Evolutionary conservation across 2,888 invertebrate genomes (phyloP).

Genomic region (Trichacis sp.): DNA sequence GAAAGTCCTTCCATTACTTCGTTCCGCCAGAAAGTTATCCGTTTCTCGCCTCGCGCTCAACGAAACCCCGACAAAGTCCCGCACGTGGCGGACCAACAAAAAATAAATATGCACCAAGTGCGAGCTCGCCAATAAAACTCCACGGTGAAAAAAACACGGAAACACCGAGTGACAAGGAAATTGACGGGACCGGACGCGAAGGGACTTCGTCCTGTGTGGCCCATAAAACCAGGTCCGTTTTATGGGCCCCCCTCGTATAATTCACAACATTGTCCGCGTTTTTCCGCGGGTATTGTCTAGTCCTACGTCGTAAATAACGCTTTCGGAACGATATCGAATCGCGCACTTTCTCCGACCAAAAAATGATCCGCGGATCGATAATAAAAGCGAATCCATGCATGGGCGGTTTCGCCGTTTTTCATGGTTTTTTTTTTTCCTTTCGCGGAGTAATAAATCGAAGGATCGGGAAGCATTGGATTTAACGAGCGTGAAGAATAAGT

Average conservation of each 20-base stretch:
- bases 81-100: constrained; percentile 21
- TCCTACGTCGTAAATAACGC: neutral
- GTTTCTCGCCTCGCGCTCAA: constrained; percentile 22
- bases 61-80: constrained; percentile 22
- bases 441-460: neutral
- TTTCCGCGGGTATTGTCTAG: neutral
- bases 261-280: constrained; percentile 66
- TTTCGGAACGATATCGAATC: neutral
- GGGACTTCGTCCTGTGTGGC: constrained; percentile 59
- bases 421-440: neutral
- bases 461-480: neutral
- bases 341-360: too few relatives aligned
- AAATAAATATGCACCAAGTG: constrained; percentile 19
- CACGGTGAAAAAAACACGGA: too few relatives aligned
- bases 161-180: constrained; percentile 16
- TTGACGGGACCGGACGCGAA: constrained; percentile 9
- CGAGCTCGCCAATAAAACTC: too few relatives aligned
- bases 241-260: constrained; percentile 62
- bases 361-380: neutral
- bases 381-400: neutral
- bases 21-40: constrained; percentile 55
- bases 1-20: constrained; percentile 65
- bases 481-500: constrained; percentile 38
- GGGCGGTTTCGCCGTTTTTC: too few relatives aligned
- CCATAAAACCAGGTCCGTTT: constrained; percentile 64